A percentile compares a stretch with the other conserved stretches of the same genome.
phyloP scores from a whole-genome alignment of 2,113 vertebrate genomes.

The Pseudonaja textilis region DNA sequence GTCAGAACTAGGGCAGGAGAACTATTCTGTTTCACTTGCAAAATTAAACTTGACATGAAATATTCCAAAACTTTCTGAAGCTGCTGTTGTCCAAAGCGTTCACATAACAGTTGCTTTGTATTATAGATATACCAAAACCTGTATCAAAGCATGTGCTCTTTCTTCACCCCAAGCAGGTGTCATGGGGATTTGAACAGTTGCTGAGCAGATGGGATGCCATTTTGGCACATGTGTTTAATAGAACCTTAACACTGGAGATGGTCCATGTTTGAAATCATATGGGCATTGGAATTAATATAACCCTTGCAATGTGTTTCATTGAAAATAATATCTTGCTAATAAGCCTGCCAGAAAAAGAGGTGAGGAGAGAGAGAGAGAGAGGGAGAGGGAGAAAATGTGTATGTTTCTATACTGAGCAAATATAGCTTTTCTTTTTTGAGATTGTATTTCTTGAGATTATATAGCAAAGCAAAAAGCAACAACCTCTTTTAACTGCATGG shows the following conservation, averaged over 20 bases:
- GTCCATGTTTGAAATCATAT: constrained; percentile 14
- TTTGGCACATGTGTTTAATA: constrained; percentile 57
- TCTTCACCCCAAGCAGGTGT: constrained; percentile 61
- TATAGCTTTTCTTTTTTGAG: constrained; percentile 41
- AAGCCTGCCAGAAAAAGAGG: constrained; percentile 17
- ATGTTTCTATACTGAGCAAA: constrained; percentile 25
- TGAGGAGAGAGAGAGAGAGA: too few species aligned
- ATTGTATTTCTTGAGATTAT: neutral
- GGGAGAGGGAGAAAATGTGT: neutral
- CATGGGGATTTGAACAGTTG: constrained; percentile 64
- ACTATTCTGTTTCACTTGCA: constrained; percentile 18
- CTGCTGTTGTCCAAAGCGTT: neutral
- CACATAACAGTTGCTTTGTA: constrained; percentile 66
- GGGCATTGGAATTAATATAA: constrained; percentile 15
- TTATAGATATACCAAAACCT: constrained; percentile 57
- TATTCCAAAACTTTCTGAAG: constrained; percentile 50
- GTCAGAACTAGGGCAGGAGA: neutral
- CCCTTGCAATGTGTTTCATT: constrained; percentile 16
- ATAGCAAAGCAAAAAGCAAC: neutral
- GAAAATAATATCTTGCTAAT: constrained; percentile 6
- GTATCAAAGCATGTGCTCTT: constrained; percentile 42
- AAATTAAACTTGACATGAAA: constrained; percentile 45
- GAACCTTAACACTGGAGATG: constrained; percentile 26
- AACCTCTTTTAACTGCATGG: neutral
- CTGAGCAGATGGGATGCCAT: constrained; percentile 69